Evolutionary conservation across 2,888 invertebrate species (phyloP).

Genomic region (Phengaris alcon): DNA sequence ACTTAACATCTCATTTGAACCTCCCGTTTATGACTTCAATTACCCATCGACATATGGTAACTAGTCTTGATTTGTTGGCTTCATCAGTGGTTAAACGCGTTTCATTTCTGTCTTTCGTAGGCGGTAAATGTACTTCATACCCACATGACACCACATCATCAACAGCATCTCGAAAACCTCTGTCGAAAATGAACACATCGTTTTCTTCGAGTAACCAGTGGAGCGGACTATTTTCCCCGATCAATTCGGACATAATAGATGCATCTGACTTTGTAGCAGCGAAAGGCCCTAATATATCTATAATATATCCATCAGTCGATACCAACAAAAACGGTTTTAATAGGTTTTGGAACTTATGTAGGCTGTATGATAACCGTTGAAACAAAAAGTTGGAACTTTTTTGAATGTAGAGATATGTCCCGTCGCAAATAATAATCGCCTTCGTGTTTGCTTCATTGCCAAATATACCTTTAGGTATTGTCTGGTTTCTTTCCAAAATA

Average conservation of each 20-base stretch:
- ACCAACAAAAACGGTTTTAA: too few species aligned
- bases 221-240: background rate
- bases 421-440: background rate
- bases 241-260: too few species aligned
- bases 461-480: slow-evolving; percentile 2
- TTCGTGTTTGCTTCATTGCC: background rate
- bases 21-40: too few species aligned
- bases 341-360: background rate
- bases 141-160: background rate
- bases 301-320: slow-evolving; percentile 11
- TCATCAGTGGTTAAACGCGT: slow-evolving; percentile 6
- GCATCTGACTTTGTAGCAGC: too few species aligned
- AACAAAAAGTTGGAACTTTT: background rate
- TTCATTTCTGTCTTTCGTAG: slow-evolving; percentile 8
- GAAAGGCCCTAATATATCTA: slow-evolving; percentile 18
- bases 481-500: slow-evolving; percentile 1
- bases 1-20: background rate
- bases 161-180: slow-evolving; percentile 24
- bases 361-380: background rate
- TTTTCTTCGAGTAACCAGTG: slow-evolving; percentile 18
- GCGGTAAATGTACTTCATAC: slow-evolving; percentile 23
- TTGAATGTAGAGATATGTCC: background rate
- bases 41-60: background rate
- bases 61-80: slow-evolving; percentile 17
- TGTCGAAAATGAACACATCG: background rate